Base-by-base conservation (phyloP, 2,797 vertebrate genomes). In the Sebastes vulpes region DNA sequence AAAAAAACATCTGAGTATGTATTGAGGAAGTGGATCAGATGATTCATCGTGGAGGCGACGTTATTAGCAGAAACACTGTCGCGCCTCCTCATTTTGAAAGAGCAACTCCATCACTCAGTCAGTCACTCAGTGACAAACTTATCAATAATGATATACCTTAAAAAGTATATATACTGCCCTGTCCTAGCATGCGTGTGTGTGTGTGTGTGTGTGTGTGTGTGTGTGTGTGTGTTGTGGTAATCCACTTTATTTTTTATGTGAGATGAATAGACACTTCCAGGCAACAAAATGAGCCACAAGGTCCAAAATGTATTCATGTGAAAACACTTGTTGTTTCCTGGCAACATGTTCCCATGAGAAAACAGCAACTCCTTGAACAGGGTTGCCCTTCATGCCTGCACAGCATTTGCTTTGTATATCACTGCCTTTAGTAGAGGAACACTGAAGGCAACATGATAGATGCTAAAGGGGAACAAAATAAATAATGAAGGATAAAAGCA, bases 271-370 rank as follows among this genome's bases (percentile, higher is more conserved):
- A 84, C 31, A 78, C 42, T 65, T 80, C 71, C 18, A 72, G 28
- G 42, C 35, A 72, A 75, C 58, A 86, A 77, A 79, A 9, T 42
- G 25, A 75, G 53, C 76, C 50, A 67, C 53, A 60, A 65, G 75
- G 72, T 75, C 67, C 35, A 70, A 77, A 83, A 74, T 69, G 28
- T 60, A 69, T 81, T 83, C n/a, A 31, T 64, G 35, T 63, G 67
- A 64, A 18, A 8, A 42, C 68, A 69, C 65, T 80, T 75, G 61
- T 72, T 81, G 87, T 93, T 85, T 81, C 88, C 81, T 78, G 86
- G 90, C 88, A 90, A 92, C 88, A 65, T 32, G 48, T 81, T 82
- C 66, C 54, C 66, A 48, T 48, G 71, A 77, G 78, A 82, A 53
- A 82, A 84, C 76, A 85, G n/a, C 58, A 64, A 70, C 59, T 78